Base-by-base conservation (phyloP, 2,797 vertebrate species). In the Epinephelus malabaricus region DNA sequence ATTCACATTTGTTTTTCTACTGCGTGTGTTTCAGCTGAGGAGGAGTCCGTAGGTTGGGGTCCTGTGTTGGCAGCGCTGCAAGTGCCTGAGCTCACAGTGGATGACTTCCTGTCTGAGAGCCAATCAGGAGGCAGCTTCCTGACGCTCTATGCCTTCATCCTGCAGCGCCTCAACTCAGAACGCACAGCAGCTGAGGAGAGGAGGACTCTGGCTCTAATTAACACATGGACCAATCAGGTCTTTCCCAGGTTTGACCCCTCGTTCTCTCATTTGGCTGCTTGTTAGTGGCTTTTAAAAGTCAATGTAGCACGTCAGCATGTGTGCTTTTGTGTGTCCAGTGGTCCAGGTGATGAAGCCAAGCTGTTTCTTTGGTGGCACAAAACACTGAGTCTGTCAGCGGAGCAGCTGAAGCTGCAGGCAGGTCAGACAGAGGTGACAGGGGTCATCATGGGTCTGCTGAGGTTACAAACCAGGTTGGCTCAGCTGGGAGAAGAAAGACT, bases 331-430 rank as follows among this genome's bases (percentile, higher is more conserved):
- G 61, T 72, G 27, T 77, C 50, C 88, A 99, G 98, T 74, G 96
- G 96, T 51, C 82, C 92, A 4, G 92, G 90, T 30, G 97, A 99
- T 45, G 98, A 99, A 86, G 96, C 97, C 45, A 99, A 99, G 88
- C 94, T 99, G 82, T 98, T 99, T 79, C 92, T 99, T 17, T 99
- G 98, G 98, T 99, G 98, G 97, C 98, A 99, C 86, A 98, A 98
- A 88, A 92, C 94, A 5, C 89, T 99, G 76, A 82, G 72, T 47
- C 78, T 95, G 78, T 91, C 92, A 47, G 87, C 79, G 2, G 97
- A 98, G 88, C 95, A 99, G 69, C 95, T 97, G 81, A 94, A 97
- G 87, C 93, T 96, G 8, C 97, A 98, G 88, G 87, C 94, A 6
- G 95, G 97, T 73, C 97, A 97, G 83, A 95, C 92, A 0, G 97